Percentiles rank a stretch among this genome's conserved stretches.
phyloP scores from a whole-genome alignment of 2,888 invertebrate species.

The Andrena trimmerana region DNA sequence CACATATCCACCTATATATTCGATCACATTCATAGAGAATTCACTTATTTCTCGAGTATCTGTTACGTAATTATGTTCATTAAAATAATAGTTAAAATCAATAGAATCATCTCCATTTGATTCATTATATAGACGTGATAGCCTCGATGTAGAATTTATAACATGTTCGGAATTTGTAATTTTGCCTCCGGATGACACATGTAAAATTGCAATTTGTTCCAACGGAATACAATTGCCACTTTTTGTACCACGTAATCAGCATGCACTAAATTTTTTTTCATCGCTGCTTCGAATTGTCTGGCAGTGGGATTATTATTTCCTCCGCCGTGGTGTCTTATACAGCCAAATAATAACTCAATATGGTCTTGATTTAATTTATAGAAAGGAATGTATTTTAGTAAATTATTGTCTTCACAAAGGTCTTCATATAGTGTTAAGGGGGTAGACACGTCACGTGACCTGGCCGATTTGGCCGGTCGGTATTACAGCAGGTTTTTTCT shows the following conservation, averaged over 20 bases:
- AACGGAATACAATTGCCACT: not conserved
- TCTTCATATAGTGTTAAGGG: not conserved
- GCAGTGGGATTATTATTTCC: slow-evolving; percentile 5
- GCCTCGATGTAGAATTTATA: not conserved
- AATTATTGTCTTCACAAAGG: not conserved
- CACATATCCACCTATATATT: not conserved
- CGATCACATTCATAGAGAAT: not conserved
- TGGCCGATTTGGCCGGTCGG: too few relatives aligned
- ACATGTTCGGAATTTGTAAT: slow-evolving; percentile 2
- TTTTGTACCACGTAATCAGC: too few relatives aligned
- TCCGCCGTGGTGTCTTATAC: not conserved
- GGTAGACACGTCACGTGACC: too few relatives aligned
- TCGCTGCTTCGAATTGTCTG: not conserved
- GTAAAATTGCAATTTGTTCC: not conserved
- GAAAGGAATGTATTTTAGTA: not conserved
- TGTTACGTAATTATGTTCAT: slow-evolving; percentile 1
- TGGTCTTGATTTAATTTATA: not conserved
- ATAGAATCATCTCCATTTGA: not conserved
- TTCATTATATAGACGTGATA: not conserved
- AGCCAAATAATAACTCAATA: not conserved
- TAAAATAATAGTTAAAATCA: not conserved
- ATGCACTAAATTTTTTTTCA: too few relatives aligned
- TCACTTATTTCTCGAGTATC: not conserved
- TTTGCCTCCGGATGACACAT: not conserved
- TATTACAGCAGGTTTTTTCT: too few relatives aligned